Conservation (phyloP, 2,113 vertebrate genomes). For the Polypterus senegalus region DNA sequence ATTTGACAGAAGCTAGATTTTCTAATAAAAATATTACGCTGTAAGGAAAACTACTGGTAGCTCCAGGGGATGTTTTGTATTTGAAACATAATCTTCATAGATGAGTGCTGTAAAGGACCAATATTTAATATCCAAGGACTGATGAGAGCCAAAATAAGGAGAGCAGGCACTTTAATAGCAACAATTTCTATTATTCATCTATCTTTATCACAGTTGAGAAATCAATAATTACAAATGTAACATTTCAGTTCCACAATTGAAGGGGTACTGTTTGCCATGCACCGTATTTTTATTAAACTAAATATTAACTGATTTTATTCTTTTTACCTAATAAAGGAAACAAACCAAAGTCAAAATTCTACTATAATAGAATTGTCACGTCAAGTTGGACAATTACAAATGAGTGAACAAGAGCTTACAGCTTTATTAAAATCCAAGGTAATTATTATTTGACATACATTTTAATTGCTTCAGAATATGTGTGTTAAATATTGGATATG, state of each 20-base stretch:
- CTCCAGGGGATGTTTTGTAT: too few species aligned
- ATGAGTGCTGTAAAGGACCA: too few species aligned
- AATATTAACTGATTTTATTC: neutral
- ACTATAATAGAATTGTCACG: conserved; percentile 59
- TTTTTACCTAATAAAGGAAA: conserved; percentile 46
- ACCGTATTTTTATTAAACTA: neutral
- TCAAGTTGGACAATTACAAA: conserved; percentile 66
- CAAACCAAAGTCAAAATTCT: conserved; percentile 61
- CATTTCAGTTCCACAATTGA: neutral
- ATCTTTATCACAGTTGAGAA: neutral
- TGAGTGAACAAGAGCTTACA: conserved; percentile 70
- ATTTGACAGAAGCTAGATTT: too few species aligned
- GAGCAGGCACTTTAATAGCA: too few species aligned
- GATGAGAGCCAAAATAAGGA: too few species aligned
- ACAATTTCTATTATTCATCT: neutral
- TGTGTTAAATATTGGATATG: too few species aligned
- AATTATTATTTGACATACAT: conserved; percentile 8
- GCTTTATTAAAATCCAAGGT: conserved; percentile 76
- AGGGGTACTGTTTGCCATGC: neutral
- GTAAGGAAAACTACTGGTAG: too few species aligned
- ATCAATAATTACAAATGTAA: neutral
- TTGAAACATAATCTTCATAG: too few species aligned
- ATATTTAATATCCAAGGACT: too few species aligned
- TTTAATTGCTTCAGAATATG: too few species aligned
- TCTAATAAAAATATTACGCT: too few species aligned